These are phyloP conservation scores for Atherix ibis DNA, from an alignment of 2,888 invertebrate genomes.

Conservation along the genomic window DNA sequence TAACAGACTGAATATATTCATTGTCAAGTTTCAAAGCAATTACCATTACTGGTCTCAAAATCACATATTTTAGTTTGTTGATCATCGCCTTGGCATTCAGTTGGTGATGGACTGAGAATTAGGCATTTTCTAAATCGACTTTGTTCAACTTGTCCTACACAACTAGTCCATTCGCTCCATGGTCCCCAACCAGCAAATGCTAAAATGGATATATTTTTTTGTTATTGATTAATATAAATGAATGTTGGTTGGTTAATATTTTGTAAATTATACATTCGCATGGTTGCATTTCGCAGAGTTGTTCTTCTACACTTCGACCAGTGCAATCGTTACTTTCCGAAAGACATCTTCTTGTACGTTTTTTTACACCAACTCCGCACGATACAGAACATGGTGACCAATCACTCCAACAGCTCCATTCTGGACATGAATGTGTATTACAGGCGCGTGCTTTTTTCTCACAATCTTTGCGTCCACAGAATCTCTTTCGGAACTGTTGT, in stretches of 20 bases:
- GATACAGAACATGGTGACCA: constrained; percentile 65
- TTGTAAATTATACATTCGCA: constrained; percentile 57
- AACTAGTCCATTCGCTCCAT: constrained; percentile 58
- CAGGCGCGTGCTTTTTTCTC: constrained; percentile 50
- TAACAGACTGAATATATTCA: background rate
- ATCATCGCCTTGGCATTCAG: constrained; percentile 52
- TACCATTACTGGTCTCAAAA: constrained; percentile 15
- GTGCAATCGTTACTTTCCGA: constrained; percentile 40
- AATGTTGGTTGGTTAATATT: background rate
- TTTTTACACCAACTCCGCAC: constrained; percentile 53
- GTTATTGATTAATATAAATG: background rate
- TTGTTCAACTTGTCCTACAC: constrained; percentile 48
- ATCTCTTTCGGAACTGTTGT: constrained; percentile 45
- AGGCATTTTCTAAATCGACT: constrained; percentile 52
- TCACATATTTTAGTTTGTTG: constrained; percentile 51
- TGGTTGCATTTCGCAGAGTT: constrained; percentile 50
- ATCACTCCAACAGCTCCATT: constrained; percentile 78
- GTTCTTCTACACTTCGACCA: constrained; percentile 46
- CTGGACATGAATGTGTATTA: constrained; percentile 58
- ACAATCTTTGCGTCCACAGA: constrained; percentile 27
- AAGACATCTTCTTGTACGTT: constrained; percentile 52
- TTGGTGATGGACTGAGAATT: constrained; percentile 35
- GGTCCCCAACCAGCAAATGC: constrained; percentile 57
- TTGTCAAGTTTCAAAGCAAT: too few species aligned
- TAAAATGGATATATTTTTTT: constrained; percentile 17